A percentile compares a stretch with the other conserved stretches of the same genome.
phyloP scores from a whole-genome alignment of 2,113 vertebrate genomes.

The Gobio gobio region DNA sequence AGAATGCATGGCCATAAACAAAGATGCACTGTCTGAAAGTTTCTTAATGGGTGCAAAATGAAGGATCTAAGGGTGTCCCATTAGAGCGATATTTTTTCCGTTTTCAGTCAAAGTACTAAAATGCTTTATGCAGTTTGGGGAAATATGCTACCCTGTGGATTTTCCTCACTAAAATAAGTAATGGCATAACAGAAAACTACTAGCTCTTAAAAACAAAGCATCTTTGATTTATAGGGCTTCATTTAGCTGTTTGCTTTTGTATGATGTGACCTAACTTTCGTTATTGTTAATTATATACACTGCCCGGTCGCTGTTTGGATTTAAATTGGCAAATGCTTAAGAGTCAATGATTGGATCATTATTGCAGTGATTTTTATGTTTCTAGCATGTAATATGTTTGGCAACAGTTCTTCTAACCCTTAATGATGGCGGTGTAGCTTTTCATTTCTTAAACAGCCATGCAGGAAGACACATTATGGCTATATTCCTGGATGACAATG shows the following conservation, averaged over 20 bases:
- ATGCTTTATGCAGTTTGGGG: background rate
- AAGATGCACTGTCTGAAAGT: slow-evolving; percentile 54
- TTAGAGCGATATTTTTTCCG: slow-evolving; percentile 48
- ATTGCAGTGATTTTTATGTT: too few species aligned
- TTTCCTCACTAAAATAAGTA: background rate
- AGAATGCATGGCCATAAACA: slow-evolving; percentile 59
- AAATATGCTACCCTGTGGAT: slow-evolving; percentile 45
- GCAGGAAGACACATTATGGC: too few species aligned
- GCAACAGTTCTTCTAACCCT: too few species aligned
- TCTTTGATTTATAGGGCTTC: slow-evolving; percentile 43
- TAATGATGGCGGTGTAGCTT: too few species aligned
- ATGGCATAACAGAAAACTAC: background rate
- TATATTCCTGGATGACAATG: too few species aligned
- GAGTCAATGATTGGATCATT: too few species aligned
- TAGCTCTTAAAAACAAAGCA: background rate
- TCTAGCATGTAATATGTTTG: too few species aligned
- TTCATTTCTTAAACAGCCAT: too few species aligned
- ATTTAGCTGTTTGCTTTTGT: slow-evolving; percentile 27
- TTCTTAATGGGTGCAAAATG: background rate
- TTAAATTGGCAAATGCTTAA: too few species aligned
- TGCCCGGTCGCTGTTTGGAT: too few species aligned
- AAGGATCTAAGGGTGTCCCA: background rate
- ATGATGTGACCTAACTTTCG: background rate
- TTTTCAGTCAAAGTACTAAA: background rate
- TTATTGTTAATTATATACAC: background rate